These are phyloP conservation scores for Morinoia aosen DNA, from an alignment of 2,888 invertebrate species.

Conservation along the genomic window DNA sequence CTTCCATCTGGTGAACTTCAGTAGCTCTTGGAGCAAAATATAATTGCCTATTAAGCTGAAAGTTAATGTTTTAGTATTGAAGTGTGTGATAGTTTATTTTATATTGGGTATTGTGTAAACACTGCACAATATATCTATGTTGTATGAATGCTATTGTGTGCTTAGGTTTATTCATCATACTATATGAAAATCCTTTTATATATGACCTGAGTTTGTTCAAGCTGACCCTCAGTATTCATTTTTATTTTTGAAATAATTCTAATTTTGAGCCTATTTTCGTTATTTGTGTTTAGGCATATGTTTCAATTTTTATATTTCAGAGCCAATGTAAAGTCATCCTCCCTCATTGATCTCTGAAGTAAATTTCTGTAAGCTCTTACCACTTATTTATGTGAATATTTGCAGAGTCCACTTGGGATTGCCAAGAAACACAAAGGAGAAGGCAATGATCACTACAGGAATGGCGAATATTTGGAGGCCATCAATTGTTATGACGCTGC, in stretches of 20 bases:
- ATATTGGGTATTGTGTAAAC: too few species aligned
- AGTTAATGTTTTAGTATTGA: too few species aligned
- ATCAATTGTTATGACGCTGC: conserved; percentile 74
- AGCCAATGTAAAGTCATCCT: neutral
- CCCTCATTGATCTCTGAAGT: neutral
- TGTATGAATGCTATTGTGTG: too few species aligned
- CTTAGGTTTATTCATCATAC: too few species aligned
- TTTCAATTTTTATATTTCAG: neutral
- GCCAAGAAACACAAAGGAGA: conserved; percentile 77
- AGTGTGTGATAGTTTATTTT: too few species aligned
- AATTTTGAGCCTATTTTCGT: neutral
- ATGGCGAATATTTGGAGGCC: conserved; percentile 72
- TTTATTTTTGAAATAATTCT: neutral
- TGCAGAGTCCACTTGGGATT: conserved; percentile 78
- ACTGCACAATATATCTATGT: too few species aligned
- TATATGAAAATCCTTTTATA: too few species aligned
- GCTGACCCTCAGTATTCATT: neutral
- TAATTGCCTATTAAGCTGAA: too few species aligned
- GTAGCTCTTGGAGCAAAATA: too few species aligned
- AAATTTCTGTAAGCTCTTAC: neutral
- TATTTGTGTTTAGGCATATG: neutral
- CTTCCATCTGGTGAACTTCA: too few species aligned
- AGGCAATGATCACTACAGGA: conserved; percentile 74
- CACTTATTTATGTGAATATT: conserved; percentile 53
- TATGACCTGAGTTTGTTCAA: neutral